These are phyloP conservation scores for Geotrypetes seraphini DNA, from an alignment of 2,797 vertebrate species.

Conservation along the genomic window DNA sequence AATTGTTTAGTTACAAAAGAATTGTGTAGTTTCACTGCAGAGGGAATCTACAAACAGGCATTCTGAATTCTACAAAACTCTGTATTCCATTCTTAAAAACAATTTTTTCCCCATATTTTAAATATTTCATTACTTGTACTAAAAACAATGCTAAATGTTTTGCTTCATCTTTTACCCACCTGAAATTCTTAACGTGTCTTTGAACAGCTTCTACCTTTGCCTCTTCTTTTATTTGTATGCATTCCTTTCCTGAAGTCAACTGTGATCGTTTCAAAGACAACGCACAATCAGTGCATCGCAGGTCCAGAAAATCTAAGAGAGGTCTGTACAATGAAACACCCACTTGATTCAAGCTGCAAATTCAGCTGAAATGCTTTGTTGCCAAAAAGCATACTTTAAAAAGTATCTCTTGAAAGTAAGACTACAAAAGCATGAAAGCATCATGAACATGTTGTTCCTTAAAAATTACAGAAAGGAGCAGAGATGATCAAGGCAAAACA, in stretches of 20 bases:
- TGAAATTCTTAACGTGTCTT: slow-evolving; percentile 5
- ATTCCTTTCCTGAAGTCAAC: slow-evolving; percentile 66
- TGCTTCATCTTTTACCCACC: slow-evolving; percentile 26
- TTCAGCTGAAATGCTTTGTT: slow-evolving; percentile 19
- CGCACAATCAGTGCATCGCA: slow-evolving; percentile 67
- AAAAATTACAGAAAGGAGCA: too few relatives aligned
- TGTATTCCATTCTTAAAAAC: too few relatives aligned
- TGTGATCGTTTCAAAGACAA: slow-evolving; percentile 76
- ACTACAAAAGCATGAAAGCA: slow-evolving; percentile 27
- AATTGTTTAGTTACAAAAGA: too few relatives aligned
- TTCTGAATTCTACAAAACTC: too few relatives aligned
- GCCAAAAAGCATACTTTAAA: slow-evolving; percentile 10
- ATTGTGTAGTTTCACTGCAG: too few relatives aligned
- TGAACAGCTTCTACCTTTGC: slow-evolving; percentile 28
- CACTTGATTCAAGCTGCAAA: slow-evolving; percentile 18
- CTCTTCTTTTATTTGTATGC: slow-evolving; percentile 45
- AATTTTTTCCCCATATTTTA: too few relatives aligned
- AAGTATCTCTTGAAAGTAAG: slow-evolving; percentile 6
- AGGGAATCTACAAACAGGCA: too few relatives aligned
- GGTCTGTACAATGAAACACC: slow-evolving; percentile 59
- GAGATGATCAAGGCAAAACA: too few relatives aligned
- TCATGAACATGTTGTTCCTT: slow-evolving; percentile 2
- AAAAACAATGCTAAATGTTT: too few relatives aligned
- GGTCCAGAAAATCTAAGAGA: slow-evolving; percentile 78
- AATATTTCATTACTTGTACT: too few relatives aligned